A percentile compares a stretch with the other conserved stretches of the same genome.
phyloP scores from a whole-genome alignment of 2,113 vertebrate species.

The Sus scrofa region T2T-Sscrofa CM000812.6:212025001-212025500 shows the following conservation, averaged over 20 bases:
- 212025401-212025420: too few relatives aligned
- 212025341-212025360: neutral
- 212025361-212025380: neutral
- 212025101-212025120: neutral
- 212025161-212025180: neutral
- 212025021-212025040: neutral
- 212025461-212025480: neutral
- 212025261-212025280: neutral
- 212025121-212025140: neutral
- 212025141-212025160: neutral
- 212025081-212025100: neutral
- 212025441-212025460: neutral
- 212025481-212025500: neutral
- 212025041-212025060: neutral
- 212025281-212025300: neutral
- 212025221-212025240: neutral
- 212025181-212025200: neutral
- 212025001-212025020: neutral
- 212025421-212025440: neutral
- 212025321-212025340: neutral
- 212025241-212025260: neutral
- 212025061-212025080: conserved; percentile 15
- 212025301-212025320: neutral
- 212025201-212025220: neutral
- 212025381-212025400: neutral